These are phyloP conservation scores for Amphipoea lucens DNA, from an alignment of 2,888 invertebrate genomes.

Conservation along the genomic window DNA sequence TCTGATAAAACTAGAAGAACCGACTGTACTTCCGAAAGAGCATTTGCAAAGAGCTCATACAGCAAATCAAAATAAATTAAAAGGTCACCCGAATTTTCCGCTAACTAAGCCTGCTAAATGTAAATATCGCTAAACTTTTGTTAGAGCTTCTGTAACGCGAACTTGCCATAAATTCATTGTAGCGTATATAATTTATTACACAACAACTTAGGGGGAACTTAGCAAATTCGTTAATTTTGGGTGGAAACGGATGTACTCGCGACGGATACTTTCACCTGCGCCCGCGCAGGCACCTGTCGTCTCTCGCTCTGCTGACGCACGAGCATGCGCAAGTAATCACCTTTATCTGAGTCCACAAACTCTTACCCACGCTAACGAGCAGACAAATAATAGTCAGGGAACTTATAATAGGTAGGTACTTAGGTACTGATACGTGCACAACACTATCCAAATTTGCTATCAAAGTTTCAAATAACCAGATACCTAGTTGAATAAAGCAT, in stretches of 20 bases:
- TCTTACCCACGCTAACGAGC: constrained; percentile 61
- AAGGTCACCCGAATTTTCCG: not conserved
- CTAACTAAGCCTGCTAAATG: not conserved
- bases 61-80: not conserved
- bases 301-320: constrained; percentile 73
- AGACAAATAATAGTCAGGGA: constrained; percentile 30
- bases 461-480: not conserved
- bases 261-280: constrained; percentile 84
- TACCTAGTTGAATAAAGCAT: not conserved
- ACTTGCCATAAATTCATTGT: not conserved
- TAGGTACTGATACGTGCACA: constrained; percentile 1
- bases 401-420: constrained; percentile 4
- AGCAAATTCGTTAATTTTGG: constrained; percentile 62
- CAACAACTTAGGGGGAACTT: constrained; percentile 32
- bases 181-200: constrained; percentile 25
- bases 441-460: constrained; percentile 3
- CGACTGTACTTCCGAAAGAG: not conserved
- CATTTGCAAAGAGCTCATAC: not conserved
- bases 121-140: not conserved
- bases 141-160: not conserved
- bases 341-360: constrained; percentile 69
- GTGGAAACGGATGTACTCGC: constrained; percentile 83
- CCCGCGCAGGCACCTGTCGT: constrained; percentile 73
- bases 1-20: constrained; percentile 1
- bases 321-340: constrained; percentile 62